Evolutionary conservation across 1,140 invertebrate species (phyloP), one percentile per base, ranked within the genome.

Genomic region (Pseudobourletiella spinata): DNA sequence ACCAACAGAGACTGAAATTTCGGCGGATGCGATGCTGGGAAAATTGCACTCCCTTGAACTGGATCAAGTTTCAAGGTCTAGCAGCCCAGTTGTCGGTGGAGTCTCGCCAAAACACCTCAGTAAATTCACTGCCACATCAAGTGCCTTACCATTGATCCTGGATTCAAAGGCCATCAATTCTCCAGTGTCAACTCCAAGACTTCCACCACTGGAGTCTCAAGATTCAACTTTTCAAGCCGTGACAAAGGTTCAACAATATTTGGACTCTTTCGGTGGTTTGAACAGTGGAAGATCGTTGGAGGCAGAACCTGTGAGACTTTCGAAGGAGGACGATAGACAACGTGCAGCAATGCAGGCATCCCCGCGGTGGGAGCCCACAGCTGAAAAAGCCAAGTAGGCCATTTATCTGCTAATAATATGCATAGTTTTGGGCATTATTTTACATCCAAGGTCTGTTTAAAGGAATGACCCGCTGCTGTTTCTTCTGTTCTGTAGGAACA

Each of bases 401-500:
- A 6, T 29, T 2, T 3, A 24, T 44, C 2, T 39, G 6, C 26
- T 15, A 15, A 11, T 25, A 32, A 14, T 26, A 48, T 59, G n/a
- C n/a, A n/a, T n/a, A n/a, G n/a, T n/a, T n/a, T n/a, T n/a, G n/a
- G n/a, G n/a, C n/a, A n/a, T n/a, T n/a, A n/a, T n/a, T n/a, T n/a
- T n/a, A n/a, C n/a, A n/a, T n/a, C n/a, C n/a, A n/a, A n/a, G n/a
- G n/a, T n/a, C n/a, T n/a, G n/a, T 2, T 48, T 59, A 26, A 20
- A n/a, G 28, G 44, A 59, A 46, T 18, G 1, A 11, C 20, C 25
- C 16, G 24, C 18, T 54, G 51, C 32, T 18, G 25, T 2, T 30
- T 56, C 22, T 8, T 29, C 16, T 29, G 51, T 32, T 55, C 57
- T 54, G 2, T 20, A 69, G 67, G 29, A 63, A 61, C 46, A 58